Percentiles rank a stretch among this genome's conserved stretches.
Evolutionary conservation across 2,797 vertebrate species (phyloP).

Genomic region (Myotis pilosus): DNA sequence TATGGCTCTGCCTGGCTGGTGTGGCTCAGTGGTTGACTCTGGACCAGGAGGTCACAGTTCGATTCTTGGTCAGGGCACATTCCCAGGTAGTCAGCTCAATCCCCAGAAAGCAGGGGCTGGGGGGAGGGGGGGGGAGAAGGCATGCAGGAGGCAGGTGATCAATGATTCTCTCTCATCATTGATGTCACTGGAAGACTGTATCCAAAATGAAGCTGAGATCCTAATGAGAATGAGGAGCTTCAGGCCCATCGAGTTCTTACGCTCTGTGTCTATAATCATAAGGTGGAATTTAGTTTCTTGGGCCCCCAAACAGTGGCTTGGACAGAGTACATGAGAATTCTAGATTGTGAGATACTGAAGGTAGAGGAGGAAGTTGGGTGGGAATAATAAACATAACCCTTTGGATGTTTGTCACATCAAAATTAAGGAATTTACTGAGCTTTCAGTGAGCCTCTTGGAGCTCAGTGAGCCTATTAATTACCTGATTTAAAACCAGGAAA

Average conservation of each 20-base stretch:
- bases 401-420: not conserved
- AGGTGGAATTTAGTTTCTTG: not conserved
- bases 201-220: not conserved
- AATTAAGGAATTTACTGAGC: not conserved
- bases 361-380: not conserved
- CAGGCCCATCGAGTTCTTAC: not conserved
- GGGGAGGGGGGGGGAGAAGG: too few relatives aligned
- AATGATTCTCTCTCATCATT: too few relatives aligned
- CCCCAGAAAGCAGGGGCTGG: too few relatives aligned
- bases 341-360: not conserved
- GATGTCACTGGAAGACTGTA: not conserved
- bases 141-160: too few relatives aligned
- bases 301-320: not conserved
- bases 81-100: too few relatives aligned
- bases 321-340: not conserved
- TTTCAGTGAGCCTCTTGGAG: not conserved
- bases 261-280: not conserved
- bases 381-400: not conserved
- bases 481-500: not conserved
- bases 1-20: not conserved
- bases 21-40: too few relatives aligned
- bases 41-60: too few relatives aligned
- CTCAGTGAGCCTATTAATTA: not conserved
- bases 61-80: too few relatives aligned
- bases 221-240: not conserved